These are phyloP conservation scores for Apodemia mormo DNA, from an alignment of 2,888 invertebrate species.

Conservation along the genomic window DNA sequence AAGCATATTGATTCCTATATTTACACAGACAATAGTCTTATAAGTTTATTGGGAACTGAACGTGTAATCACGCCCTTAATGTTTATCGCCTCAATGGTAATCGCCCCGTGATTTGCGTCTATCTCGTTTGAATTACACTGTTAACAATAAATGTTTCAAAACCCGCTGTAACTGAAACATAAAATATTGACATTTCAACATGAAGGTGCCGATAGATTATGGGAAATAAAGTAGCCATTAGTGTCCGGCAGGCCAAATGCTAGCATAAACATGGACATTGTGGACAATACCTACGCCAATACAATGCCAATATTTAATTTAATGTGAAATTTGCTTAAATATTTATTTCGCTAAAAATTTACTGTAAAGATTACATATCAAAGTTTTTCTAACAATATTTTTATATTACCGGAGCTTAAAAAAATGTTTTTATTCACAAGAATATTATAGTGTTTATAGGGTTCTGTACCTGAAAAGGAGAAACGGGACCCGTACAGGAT, in stretches of 20 bases:
- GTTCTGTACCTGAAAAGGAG: too few species aligned
- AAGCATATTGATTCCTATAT: neutral
- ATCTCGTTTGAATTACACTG: constrained; percentile 34
- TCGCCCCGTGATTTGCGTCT: constrained; percentile 44
- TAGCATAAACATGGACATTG: constrained; percentile 33
- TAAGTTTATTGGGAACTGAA: constrained; percentile 12
- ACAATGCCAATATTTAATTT: neutral
- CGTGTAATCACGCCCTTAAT: constrained; percentile 30
- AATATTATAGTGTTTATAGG: too few species aligned
- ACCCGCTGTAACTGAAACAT: constrained; percentile 32
- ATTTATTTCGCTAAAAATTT: too few species aligned
- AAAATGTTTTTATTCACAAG: too few species aligned
- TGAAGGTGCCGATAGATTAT: constrained; percentile 38
- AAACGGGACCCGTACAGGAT: too few species aligned
- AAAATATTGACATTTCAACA: constrained; percentile 38
- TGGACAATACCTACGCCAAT: constrained; percentile 23
- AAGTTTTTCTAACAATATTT: too few species aligned
- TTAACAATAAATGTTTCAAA: constrained; percentile 36
- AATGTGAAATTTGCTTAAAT: too few species aligned
- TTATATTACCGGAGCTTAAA: too few species aligned
- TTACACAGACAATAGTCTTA: neutral
- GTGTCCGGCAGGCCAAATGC: constrained; percentile 31
- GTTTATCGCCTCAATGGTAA: constrained; percentile 51
- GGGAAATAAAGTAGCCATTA: constrained; percentile 39
- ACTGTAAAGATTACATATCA: too few species aligned